Evolutionary conservation across 2,797 vertebrate genomes (phyloP), one percentile per base, ranked within the genome.

Genomic region (Gymnothorax javanicus): DNA sequence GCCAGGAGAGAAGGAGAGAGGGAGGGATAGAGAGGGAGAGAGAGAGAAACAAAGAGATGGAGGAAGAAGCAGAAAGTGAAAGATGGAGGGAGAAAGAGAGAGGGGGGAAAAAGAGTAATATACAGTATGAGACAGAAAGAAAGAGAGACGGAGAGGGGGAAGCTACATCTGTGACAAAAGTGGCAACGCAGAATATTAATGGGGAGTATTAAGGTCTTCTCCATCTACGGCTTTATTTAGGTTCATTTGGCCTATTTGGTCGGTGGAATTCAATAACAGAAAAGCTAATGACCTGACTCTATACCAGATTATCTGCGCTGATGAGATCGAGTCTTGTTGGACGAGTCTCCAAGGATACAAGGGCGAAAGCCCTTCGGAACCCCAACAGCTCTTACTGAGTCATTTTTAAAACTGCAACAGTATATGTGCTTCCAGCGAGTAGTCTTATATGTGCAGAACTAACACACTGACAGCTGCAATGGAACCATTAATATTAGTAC

Each of bases 241-340:
- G 94, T 93, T 93, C 89, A 93, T 94, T 93, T 91, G 89, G 92
- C 93, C 92, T 94, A 93, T 95, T 95, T 91, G 91, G 92, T 91
- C 92, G 91, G 57, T 91, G 58, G 86, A 93, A 93, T 93, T 94
- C 93, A 94, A 84, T 89, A 91, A 91, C 92, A 93, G 91, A 88
- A 93, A 86, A 94, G 94, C 94, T 96, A 96, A 96, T 96, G 95
- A 96, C 95, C 94, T 94, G 94, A 95, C 93, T 93, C 95, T 94
- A 94, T 95, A 94, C 91, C 93, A 93, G 94, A 94, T 95, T 96
- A 96, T 95, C 94, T 94, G 93, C 91, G 87, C 92, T 93, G 94
- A 95, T 94, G 94, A 95, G 95, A 94, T 93, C 85, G 58, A 59
- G 90, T 91, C 93, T 91, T 87, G 43, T 87, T 86, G 92, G 92